Base-by-base conservation (phyloP, 2,888 invertebrate genomes). In the Phasia obesa region DNA sequence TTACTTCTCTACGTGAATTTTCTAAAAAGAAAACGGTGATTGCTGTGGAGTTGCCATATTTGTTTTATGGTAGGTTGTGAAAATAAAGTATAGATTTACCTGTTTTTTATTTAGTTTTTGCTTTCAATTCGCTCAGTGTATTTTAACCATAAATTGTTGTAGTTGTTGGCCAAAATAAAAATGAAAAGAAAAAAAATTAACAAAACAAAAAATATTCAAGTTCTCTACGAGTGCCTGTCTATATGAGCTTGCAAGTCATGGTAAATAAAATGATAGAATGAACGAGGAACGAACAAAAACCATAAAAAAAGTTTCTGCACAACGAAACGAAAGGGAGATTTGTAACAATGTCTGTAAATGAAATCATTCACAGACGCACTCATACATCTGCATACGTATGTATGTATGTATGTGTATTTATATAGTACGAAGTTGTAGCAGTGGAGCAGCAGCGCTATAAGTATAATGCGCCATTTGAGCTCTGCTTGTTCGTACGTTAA, bases 401-500 rank as follows among this genome's bases (percentile, higher is more conserved):
- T 62, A 53, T 42, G 44, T 53, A 44, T 51, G 9, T 59, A 21
- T n/a, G 62, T 44, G 62, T 60, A 27, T n/a, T n/a, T 31, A 27
- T 74, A 19, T 38, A 35, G 38, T 38, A 19, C 49, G 11, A 25
- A 27, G 51, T 7, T n/a, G 51, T 4, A 77, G 78, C 47, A 67
- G 25, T 60, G 60, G 60, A 53, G 60, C 67, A 69, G 73, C 60
- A 74, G 59, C 19, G 57, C 35, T 67, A 17, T 74, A 82, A 77
- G 81, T 74, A 74, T 74, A 74, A 74, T 83, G 83, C 83, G 79
- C 75, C 75, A 83, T 79, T 79, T 70, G 53, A 75, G 51, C 59
- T 70, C 83, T 82, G 83, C 83, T 60, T 59, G 59, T 70, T 73
- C 75, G 83, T 79, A 83, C 83, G 67, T 83, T 83, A 76, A 83